Percentiles rank a stretch among this genome's conserved stretches.
These are phyloP conservation scores for Turritopsis rubra DNA, from an alignment of 30 jellyfish, hydroid and myxozoan genomes.

Conservation along the genomic window DNA sequence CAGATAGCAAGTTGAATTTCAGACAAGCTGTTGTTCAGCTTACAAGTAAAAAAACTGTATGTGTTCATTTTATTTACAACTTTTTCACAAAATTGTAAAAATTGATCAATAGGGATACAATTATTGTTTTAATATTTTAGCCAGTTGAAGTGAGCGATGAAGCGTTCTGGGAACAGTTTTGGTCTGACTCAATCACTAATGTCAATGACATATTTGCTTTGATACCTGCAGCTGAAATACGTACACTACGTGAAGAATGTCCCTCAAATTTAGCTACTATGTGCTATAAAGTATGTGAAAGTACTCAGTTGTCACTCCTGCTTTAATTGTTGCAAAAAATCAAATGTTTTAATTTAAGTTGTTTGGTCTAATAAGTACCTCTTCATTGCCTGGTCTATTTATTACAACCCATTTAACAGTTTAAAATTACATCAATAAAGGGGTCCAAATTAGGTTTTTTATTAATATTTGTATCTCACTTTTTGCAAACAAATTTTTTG, in stretches of 20 bases:
- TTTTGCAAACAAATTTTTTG: no score
- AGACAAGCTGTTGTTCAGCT: slow-evolving; percentile 99
- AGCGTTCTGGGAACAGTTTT: slow-evolving; percentile 97
- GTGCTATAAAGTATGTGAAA: slow-evolving; percentile 75
- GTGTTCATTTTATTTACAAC: not conserved
- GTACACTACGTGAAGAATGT: slow-evolving; percentile 96
- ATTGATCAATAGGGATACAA: not conserved
- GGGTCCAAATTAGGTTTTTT: no score
- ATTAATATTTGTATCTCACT: no score
- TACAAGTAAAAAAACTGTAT: slow-evolving; percentile 96
- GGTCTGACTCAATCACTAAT: slow-evolving; percentile 91
- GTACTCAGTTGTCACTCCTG: not conserved
- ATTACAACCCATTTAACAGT: no score
- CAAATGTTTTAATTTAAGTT: not conserved
- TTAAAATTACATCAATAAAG: no score
- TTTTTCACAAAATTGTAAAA: not conserved
- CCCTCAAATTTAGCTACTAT: slow-evolving; percentile 97
- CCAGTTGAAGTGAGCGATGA: slow-evolving; percentile 96
- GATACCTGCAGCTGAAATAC: slow-evolving; percentile 95
- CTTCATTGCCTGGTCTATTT: no score
- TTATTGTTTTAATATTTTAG: slow-evolving; percentile 27
- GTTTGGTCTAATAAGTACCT: no score
- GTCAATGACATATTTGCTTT: slow-evolving; percentile 96
- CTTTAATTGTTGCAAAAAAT: not conserved
- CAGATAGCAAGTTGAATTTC: slow-evolving; percentile 91